Conservation (phyloP, 2,113 vertebrate species). For the Pomatorhinus ruficollis region DNA sequence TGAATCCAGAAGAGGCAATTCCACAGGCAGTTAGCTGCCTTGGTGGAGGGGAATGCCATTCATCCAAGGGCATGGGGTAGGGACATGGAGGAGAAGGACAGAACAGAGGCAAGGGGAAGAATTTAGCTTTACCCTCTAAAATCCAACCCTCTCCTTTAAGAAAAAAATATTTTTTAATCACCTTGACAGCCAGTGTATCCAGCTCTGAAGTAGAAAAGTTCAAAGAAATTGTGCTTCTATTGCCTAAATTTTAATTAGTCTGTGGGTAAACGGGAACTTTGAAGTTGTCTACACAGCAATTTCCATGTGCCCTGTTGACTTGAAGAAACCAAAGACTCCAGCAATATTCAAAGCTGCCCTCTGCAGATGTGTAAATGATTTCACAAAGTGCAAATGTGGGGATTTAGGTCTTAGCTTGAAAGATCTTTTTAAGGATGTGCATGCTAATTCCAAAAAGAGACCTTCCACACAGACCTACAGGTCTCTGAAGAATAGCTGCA, state of each 20-base stretch:
- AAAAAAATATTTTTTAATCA: neutral
- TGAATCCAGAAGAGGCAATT: neutral
- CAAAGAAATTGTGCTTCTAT: neutral
- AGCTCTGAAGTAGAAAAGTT: conserved; percentile 3
- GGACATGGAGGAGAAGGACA: neutral
- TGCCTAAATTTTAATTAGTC: conserved; percentile 41
- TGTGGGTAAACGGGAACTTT: neutral
- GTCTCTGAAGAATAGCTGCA: neutral
- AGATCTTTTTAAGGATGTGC: neutral
- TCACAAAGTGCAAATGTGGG: neutral
- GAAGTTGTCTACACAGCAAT: neutral
- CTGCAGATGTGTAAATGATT: neutral
- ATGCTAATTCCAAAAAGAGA: neutral
- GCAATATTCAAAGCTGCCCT: neutral
- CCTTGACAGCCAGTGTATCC: neutral
- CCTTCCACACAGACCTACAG: neutral
- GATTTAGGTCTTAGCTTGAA: neutral
- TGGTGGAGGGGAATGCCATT: neutral
- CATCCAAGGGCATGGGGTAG: neutral
- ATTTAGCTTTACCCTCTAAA: neutral
- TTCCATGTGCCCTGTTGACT: neutral
- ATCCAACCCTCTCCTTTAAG: neutral
- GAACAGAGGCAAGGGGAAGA: neutral
- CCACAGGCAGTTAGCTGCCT: neutral
- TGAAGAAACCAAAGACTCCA: neutral